phyloP scores from a whole-genome alignment of 1,140 invertebrate species.

The Rhysida immarginata region DNA sequence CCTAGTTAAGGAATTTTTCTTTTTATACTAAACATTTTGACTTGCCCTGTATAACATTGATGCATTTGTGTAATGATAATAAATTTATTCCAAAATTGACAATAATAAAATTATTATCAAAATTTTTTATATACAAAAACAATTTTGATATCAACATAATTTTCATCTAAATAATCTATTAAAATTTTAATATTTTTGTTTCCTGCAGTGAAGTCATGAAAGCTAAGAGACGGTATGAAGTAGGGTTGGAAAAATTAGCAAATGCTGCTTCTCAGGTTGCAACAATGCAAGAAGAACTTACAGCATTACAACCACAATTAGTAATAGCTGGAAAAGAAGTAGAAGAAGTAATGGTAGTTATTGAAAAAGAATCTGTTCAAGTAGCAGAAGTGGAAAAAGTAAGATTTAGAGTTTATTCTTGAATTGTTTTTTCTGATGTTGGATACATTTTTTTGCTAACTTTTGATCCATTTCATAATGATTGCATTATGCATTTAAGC shows the following conservation, averaged over 20 bases:
- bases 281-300: slow-evolving; percentile 38
- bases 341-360: slow-evolving; percentile 33
- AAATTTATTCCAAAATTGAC: too few species aligned
- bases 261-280: slow-evolving; percentile 35
- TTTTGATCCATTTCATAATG: too few species aligned
- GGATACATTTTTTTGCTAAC: slow-evolving; percentile 17
- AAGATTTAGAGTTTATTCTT: too few species aligned
- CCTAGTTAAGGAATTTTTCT: too few species aligned
- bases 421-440: neutral
- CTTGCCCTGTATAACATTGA: too few species aligned
- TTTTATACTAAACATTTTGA: too few species aligned
- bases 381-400: slow-evolving; percentile 24
- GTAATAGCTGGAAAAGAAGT: slow-evolving; percentile 40
- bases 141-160: too few species aligned
- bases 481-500: too few species aligned
- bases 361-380: slow-evolving; percentile 24
- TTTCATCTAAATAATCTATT: too few species aligned
- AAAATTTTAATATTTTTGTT: slow-evolving; percentile 5
- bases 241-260: slow-evolving; percentile 37
- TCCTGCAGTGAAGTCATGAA: slow-evolving; percentile 27
- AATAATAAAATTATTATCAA: too few species aligned
- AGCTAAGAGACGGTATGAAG: slow-evolving; percentile 33
- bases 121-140: too few species aligned
- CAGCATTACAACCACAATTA: slow-evolving; percentile 40
- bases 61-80: too few species aligned